A percentile compares a stretch with the other conserved stretches of the same genome.
Conservation (phyloP, 2,113 vertebrate genomes). For the Egretta garzetta region DNA sequence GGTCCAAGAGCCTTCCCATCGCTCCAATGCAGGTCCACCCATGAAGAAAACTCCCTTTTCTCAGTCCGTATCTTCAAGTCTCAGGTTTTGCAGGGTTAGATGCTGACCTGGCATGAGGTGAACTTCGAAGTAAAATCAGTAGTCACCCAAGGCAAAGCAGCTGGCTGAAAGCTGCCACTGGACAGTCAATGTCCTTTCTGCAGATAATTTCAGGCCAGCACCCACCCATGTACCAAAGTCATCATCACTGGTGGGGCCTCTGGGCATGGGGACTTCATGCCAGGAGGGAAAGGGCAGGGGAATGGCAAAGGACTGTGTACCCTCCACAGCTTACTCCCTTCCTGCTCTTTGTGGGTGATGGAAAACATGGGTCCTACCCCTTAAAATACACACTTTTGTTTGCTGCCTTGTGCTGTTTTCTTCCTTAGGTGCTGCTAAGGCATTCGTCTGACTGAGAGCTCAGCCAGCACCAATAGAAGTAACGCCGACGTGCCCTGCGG, state of each 20-base stretch:
- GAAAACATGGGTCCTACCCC: background rate
- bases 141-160: background rate
- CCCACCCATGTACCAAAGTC: background rate
- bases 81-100: background rate
- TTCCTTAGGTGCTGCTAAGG: background rate
- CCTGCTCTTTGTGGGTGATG: background rate
- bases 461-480: background rate
- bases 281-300: background rate
- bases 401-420: background rate
- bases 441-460: background rate
- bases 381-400: background rate
- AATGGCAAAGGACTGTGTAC: background rate
- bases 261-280: background rate
- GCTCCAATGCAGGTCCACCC: fast-evolving
- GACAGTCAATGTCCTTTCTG: background rate
- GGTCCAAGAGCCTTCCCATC: background rate
- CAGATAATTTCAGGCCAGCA: background rate
- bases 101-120: background rate
- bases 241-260: background rate
- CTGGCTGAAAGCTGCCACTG: background rate
- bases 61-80: background rate
- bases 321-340: background rate
- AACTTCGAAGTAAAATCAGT: background rate
- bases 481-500: background rate
- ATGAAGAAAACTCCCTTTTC: background rate